Evolutionary conservation across 2,888 invertebrate species (phyloP).

Genomic region (Philereme transversata): DNA sequence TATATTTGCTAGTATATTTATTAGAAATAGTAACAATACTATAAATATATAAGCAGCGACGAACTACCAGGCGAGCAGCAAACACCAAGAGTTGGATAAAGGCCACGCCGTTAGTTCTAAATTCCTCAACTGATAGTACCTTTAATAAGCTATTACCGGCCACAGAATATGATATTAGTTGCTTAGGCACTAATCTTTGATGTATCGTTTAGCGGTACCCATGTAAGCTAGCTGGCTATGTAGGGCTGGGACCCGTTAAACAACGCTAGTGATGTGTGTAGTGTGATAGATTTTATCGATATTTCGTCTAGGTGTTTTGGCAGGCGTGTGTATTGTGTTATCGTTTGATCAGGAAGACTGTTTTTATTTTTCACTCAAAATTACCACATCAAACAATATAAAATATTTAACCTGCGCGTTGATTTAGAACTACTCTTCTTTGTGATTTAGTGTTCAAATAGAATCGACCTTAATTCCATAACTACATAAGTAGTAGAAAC

Average conservation of each 20-base stretch:
- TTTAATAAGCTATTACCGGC: slow-evolving; percentile 62
- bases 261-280: slow-evolving; percentile 55
- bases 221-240: slow-evolving; percentile 73
- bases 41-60: slow-evolving; percentile 37
- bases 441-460: too few relatives aligned
- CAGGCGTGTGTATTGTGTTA: not conserved
- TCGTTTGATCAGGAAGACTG: too few relatives aligned
- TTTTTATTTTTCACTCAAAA: too few relatives aligned
- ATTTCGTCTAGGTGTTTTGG: not conserved
- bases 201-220: slow-evolving; percentile 80
- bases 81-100: slow-evolving; percentile 46
- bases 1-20: too few relatives aligned
- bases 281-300: slow-evolving; percentile 39
- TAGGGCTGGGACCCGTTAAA: slow-evolving; percentile 75
- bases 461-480: too few relatives aligned
- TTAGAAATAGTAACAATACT: slow-evolving; percentile 3
- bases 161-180: slow-evolving; percentile 62
- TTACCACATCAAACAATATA: too few relatives aligned
- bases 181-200: slow-evolving; percentile 73
- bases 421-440: too few relatives aligned
- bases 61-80: slow-evolving; percentile 51
- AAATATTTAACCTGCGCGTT: too few relatives aligned
- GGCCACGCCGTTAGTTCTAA: slow-evolving; percentile 64
- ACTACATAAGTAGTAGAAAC: too few relatives aligned
- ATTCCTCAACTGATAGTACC: slow-evolving; percentile 60